These are phyloP conservation scores for Chironomus striatipennis DNA, from an alignment of 1,140 invertebrate genomes.

Conservation along the genomic window DNA sequence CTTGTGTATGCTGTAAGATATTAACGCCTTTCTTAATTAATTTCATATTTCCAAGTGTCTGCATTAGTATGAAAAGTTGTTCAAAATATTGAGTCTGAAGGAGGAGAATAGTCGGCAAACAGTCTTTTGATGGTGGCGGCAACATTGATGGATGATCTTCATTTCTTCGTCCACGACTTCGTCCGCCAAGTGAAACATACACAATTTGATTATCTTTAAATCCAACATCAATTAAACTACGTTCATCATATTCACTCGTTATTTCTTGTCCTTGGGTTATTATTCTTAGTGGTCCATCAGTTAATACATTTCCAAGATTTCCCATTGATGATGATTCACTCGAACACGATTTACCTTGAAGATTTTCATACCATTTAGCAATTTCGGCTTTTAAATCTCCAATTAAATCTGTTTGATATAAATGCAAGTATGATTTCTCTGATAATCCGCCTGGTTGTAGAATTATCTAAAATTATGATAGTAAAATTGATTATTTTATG, in stretches of 20 bases:
- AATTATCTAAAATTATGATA: conserved; percentile 44
- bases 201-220: conserved; percentile 84
- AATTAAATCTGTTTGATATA: conserved; percentile 74
- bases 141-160: conserved; percentile 62
- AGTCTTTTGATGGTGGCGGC: conserved; percentile 70
- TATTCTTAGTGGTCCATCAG: conserved; percentile 78
- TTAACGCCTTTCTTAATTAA: conserved; percentile 60
- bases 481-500: no score
- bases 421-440: conserved; percentile 62
- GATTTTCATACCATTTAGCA: conserved; percentile 62
- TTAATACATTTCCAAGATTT: conserved; percentile 51
- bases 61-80: conserved; percentile 80
- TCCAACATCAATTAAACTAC: conserved; percentile 77
- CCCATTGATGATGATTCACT: conserved; percentile 33
- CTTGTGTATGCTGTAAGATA: conserved; percentile 78
- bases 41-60: conserved; percentile 77
- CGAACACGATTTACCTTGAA: conserved; percentile 31
- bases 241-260: conserved; percentile 87
- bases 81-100: conserved; percentile 81
- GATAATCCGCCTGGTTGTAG: conserved; percentile 79
- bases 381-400: conserved; percentile 88
- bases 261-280: conserved; percentile 90
- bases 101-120: conserved; percentile 74
- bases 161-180: conserved; percentile 64
- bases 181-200: conserved; percentile 76